These are phyloP conservation scores for Diachasma alloeum DNA, from an alignment of 1,140 invertebrate species.

Conservation along the genomic window DNA sequence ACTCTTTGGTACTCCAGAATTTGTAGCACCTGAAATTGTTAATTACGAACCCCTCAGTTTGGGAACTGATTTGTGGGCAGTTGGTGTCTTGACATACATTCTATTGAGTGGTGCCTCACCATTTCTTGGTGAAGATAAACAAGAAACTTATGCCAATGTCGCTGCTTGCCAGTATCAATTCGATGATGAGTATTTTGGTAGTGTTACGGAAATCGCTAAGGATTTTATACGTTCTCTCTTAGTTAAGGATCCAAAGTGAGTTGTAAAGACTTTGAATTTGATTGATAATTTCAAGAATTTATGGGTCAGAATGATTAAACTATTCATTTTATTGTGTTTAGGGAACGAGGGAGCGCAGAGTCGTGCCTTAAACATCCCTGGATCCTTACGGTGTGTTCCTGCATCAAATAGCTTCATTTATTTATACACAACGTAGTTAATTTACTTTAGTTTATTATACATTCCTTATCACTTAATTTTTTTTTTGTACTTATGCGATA, in stretches of 20 bases:
- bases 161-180: constrained; percentile 73
- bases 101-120: constrained; percentile 73
- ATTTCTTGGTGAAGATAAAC: constrained; percentile 74
- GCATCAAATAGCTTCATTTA: constrained; percentile 49
- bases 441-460: constrained; percentile 35
- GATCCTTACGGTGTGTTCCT: constrained; percentile 68
- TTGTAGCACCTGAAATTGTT: constrained; percentile 74
- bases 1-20: constrained; percentile 70
- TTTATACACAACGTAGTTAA: constrained; percentile 36
- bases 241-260: constrained; percentile 70
- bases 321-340: constrained; percentile 41
- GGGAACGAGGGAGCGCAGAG: constrained; percentile 69
- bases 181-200: constrained; percentile 71
- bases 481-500: neutral
- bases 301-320: neutral
- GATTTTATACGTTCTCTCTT: constrained; percentile 71
- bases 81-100: constrained; percentile 75
- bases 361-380: constrained; percentile 74
- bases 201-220: constrained; percentile 68
- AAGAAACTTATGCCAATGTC: constrained; percentile 74
- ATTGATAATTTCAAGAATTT: neutral
- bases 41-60: constrained; percentile 75
- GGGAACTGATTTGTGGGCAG: constrained; percentile 76
- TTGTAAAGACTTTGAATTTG: neutral
- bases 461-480: constrained; percentile 9